Conservation (phyloP, 2,113 vertebrate genomes). For the Chionodraco myersi region DNA sequence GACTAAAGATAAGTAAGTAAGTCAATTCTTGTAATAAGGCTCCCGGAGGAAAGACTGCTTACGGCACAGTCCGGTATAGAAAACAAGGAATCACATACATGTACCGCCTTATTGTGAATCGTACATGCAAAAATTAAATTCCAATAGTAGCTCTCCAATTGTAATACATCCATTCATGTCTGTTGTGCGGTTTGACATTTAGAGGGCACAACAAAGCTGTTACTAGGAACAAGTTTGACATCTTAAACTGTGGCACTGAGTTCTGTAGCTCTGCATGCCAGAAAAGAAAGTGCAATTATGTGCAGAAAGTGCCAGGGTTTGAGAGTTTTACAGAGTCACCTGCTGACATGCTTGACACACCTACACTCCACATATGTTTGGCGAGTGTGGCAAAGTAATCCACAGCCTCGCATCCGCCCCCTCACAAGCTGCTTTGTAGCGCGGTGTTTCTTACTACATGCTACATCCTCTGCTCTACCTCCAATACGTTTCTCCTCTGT, state of each 20-base stretch:
- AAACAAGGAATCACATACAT: conserved; percentile 5
- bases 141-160: not conserved
- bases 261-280: not conserved
- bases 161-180: not conserved
- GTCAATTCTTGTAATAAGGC: conserved; percentile 9
- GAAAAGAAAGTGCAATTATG: not conserved
- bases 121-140: not conserved
- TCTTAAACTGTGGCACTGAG: not conserved
- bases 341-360: conserved; percentile 30
- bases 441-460: conserved; percentile 3
- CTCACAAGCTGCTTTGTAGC: conserved; percentile 11
- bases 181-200: conserved; percentile 18
- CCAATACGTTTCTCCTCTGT: not conserved
- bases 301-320: not conserved
- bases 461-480: conserved; percentile 14
- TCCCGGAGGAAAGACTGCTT: conserved; percentile 20
- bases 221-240: conserved; percentile 12
- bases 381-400: conserved; percentile 3
- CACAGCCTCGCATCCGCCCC: conserved; percentile 48
- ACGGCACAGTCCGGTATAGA: not conserved
- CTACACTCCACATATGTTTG: conserved; percentile 49
- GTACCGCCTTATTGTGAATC: not conserved
- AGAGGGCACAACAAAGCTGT: not conserved
- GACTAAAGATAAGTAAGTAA: conserved; percentile 35
- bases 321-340: conserved; percentile 23